Conservation (phyloP, 2,113 vertebrate genomes). For the Sigmodon hispidus region DNA sequence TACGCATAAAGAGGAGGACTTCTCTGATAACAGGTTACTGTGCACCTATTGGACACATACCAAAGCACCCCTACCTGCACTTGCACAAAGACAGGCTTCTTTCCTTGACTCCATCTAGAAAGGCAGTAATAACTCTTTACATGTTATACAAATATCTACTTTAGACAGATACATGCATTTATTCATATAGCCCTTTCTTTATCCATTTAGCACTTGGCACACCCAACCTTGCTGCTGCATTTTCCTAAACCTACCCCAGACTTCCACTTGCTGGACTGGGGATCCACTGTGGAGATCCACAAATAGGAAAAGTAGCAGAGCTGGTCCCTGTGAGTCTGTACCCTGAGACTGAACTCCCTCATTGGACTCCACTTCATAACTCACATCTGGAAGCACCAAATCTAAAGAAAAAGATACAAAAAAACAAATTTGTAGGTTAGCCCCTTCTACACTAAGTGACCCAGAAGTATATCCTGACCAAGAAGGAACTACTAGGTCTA, state of each 20-base stretch:
- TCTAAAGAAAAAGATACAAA: constrained; percentile 81
- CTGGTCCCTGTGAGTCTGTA: constrained; percentile 74
- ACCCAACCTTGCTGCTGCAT: background rate
- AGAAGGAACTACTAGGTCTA: constrained; percentile 38
- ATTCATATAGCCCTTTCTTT: background rate
- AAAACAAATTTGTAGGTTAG: background rate
- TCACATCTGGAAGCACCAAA: constrained; percentile 78
- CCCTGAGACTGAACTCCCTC: constrained; percentile 50
- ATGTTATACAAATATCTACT: background rate
- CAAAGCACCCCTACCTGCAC: background rate
- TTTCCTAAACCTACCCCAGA: constrained; percentile 73
- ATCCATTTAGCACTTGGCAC: background rate
- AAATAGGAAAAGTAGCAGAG: constrained; percentile 88
- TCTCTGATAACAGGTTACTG: background rate
- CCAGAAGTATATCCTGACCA: background rate
- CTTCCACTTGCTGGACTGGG: constrained; percentile 59
- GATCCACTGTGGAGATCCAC: constrained; percentile 75
- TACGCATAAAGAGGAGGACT: background rate
- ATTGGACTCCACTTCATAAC: constrained; percentile 82
- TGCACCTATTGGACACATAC: background rate
- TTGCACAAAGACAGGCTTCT: background rate
- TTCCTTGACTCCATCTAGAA: constrained; percentile 3
- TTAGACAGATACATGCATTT: background rate
- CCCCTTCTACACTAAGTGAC: background rate
- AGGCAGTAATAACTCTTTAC: background rate